Conservation (phyloP, 1,140 invertebrate species). For the Acromyrmex echinatior region DNA sequence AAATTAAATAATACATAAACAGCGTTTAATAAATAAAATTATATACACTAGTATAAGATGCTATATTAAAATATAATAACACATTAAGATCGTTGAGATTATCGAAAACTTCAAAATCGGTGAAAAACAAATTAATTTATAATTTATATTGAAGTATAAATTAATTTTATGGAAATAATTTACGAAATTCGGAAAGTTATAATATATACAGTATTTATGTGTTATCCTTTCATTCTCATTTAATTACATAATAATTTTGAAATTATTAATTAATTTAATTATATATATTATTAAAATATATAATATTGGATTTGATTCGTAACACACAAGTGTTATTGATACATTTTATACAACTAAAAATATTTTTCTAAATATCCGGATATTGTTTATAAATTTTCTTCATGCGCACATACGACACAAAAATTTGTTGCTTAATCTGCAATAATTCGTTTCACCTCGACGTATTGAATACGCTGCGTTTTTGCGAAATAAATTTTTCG, state of each 20-base stretch:
- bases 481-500: not conserved
- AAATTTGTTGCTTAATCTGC: not conserved
- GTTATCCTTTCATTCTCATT: not conserved
- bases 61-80: no score
- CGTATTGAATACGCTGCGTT: not conserved
- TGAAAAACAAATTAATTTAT: slow-evolving; percentile 21
- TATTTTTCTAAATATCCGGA: not conserved
- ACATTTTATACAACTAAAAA: slow-evolving; percentile 8
- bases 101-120: not conserved
- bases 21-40: not conserved
- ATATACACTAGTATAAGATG: not conserved
- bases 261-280: slow-evolving; percentile 17
- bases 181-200: slow-evolving; percentile 4
- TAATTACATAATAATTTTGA: not conserved
- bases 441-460: not conserved
- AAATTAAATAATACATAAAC: slow-evolving; percentile 11
- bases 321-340: not conserved
- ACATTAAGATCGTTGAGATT: not conserved
- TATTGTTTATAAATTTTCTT: slow-evolving; percentile 18
- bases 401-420: not conserved
- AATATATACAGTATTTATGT: not conserved
- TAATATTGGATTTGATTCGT: not conserved
- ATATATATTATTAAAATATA: not conserved
- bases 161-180: not conserved
- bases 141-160: slow-evolving; percentile 2